Evolutionary conservation across 2,113 vertebrate species (phyloP), one percentile per base, ranked within the genome.

Genomic region (Platichthys flesus): DNA sequence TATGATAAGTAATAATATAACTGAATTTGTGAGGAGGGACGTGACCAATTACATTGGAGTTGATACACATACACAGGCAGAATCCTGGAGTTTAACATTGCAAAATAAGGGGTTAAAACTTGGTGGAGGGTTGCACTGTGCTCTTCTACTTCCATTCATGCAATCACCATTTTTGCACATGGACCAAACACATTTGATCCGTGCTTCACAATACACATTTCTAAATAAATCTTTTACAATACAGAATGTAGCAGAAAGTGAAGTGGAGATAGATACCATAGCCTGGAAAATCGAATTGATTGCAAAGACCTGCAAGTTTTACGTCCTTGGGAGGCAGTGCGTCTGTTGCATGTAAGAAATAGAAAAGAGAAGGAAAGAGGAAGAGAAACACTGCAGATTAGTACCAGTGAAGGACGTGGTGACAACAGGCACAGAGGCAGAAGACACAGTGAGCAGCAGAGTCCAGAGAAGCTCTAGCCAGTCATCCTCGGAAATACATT

Each of bases 251-350:
- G 62, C 28, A 66, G 64, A 24, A 69, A 65, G 47, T 71, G 49
- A 69, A 63, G 37, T 74, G 54, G 47, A 54, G 72, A 71, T 77
- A 78, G 81, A 87, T 96, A 96, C 94, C 95, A 95, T 86, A 94
- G 93, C 78, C 92, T 95, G 84, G 94, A 91, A 92, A 94, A 94
- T 85, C 18, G 67, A 86, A 94, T 81, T 82, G 94, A 92, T 81
- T 94, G 93, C 91, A 96, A 95, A 94, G 94, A 88, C 86, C 86
- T 94, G 89, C 71, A 93, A 91, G 88, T 93, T 93, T 93, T 96
- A 94, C 92, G 88, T 88, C 94, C 90, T 85, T 91, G 94, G 94
- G 93, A 93, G 89, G 88, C 86, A 87, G 93, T 79, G 88, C 92
- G 89, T 93, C 95, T 94, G 81, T 87, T 85, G 83, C 85, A 71